These are phyloP conservation scores for Isurus oxyrinchus DNA, from an alignment of 2,113 vertebrate genomes.

Conservation along the genomic window DNA sequence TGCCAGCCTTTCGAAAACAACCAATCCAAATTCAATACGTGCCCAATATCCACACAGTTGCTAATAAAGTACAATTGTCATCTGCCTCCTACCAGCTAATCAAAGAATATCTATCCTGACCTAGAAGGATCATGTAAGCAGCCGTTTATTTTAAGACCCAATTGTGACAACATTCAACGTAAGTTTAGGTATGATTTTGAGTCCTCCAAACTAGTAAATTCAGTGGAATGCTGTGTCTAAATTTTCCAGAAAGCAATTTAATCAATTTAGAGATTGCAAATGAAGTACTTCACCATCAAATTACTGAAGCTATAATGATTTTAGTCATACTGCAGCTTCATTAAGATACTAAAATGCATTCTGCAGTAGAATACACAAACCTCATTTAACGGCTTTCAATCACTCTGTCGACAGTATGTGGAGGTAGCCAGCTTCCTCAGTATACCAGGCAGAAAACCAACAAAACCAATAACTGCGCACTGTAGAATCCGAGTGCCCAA, in stretches of 20 bases:
- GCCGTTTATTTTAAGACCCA: background rate
- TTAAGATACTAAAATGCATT: background rate
- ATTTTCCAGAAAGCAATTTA: background rate
- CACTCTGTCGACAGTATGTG: background rate
- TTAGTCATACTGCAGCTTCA: background rate
- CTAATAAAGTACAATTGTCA: background rate
- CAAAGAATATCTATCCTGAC: background rate
- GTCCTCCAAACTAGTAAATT: background rate
- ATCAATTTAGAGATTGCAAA: background rate
- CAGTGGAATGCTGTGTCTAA: background rate
- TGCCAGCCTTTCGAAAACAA: background rate
- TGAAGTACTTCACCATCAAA: background rate
- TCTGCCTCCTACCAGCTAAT: background rate
- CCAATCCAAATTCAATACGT: background rate
- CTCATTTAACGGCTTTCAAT: background rate
- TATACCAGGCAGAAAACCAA: background rate
- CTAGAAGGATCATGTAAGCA: background rate
- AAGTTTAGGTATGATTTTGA: background rate
- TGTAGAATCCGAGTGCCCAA: background rate
- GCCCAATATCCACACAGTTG: background rate
- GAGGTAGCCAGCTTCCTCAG: background rate
- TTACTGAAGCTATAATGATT: background rate
- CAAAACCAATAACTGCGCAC: background rate
- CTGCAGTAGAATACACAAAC: background rate
- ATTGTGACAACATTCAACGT: background rate